Base-by-base conservation (phyloP, 1,140 invertebrate species). In the Bombus turneri region DNA sequence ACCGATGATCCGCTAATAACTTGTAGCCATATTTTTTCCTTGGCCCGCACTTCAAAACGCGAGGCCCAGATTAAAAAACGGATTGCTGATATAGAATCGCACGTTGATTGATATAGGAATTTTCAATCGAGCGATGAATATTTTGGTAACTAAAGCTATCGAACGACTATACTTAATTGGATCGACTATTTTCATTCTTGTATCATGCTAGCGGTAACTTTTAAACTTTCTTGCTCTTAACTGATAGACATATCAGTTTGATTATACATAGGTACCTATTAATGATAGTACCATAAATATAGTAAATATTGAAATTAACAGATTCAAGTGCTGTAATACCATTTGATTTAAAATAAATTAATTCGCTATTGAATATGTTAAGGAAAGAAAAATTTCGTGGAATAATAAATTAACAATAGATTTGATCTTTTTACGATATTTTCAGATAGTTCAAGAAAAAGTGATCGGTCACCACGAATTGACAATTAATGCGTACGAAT, bases 1-100 rank as follows among this genome's bases (percentile, higher is more conserved):
- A 83, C 74, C 74, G 64, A 83, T 78, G 64, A 83, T 78, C 72
- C 18, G 82, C 64, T 83, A 68, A 83, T 83, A 78, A 83, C 64
- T 78, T 57, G 62, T 71, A 69, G n/a, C 64, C 47, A 57, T 69
- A 83, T 78, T 78, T 83, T 69, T 68, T 68, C 62, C 47, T 57
- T 34, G 43, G 13, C 25, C 25, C 41, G 41, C 28, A 25, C 39
- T 53, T 53, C 47, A 53, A 53, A 53, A 3, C 41, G 12, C 37
- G 73, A 8, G 5, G 22, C 18, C 47, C 47, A 53, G 5, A 53
- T 31, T 41, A 37, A 22, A 10, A 25, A 22, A 64, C n/a, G 9
- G 28, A 41, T 39, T 39, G 57, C 15, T 13, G 37, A n/a, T 31
- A 64, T 41, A 41, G 9, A 31, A 59, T 75, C 9, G 18, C 25